phyloP scores from a whole-genome alignment of 2,113 vertebrate genomes.

The Hystrix cristata region DNA sequence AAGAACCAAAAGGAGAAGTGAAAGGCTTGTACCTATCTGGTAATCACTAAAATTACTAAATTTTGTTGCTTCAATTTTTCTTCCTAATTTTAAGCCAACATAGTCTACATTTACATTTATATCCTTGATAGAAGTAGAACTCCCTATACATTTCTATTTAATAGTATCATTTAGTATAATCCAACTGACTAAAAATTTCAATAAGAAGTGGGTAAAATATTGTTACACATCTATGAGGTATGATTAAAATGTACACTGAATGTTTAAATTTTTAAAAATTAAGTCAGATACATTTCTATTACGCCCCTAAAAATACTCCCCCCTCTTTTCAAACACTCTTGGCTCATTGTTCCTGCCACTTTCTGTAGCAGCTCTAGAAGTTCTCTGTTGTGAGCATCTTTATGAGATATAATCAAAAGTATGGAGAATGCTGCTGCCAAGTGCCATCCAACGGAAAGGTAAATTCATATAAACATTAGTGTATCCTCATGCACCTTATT shows the following conservation, averaged over 20 bases:
- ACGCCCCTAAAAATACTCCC: neutral
- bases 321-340: neutral
- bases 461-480: neutral
- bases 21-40: neutral
- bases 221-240: neutral
- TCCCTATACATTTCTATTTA: neutral
- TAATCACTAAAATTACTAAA: neutral
- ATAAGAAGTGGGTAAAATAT: neutral
- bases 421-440: neutral
- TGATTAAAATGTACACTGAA: neutral
- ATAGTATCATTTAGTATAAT: neutral
- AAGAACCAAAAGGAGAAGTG: neutral
- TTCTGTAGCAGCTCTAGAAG: neutral
- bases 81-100: conserved; percentile 43
- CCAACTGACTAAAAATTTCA: conserved; percentile 19
- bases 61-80: neutral
- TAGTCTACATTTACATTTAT: conserved; percentile 19
- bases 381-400: neutral
- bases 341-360: neutral
- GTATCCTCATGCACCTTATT: neutral
- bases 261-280: neutral
- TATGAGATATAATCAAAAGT: neutral
- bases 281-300: neutral
- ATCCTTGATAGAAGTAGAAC: neutral
- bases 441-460: neutral